Evolutionary conservation across 2,797 vertebrate genomes (phyloP), one percentile per base, ranked within the genome.

Genomic region (Anabas testudineus): DNA sequence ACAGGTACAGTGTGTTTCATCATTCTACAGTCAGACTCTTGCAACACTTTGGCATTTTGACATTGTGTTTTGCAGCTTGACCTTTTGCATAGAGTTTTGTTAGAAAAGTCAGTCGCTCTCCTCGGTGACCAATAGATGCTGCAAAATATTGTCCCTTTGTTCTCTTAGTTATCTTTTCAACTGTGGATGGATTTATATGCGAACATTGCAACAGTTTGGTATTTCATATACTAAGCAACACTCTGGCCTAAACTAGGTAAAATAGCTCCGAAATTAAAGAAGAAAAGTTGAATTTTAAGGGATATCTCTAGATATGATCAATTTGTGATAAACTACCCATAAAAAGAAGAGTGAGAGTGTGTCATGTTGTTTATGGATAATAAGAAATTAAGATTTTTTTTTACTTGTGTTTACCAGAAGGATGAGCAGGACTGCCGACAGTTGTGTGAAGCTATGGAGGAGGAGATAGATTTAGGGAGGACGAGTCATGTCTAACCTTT

Each of bases 401-500:
- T 28, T 8, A 51, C 24, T 74, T 22, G 36, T 39, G 56, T 62
- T 78, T 67, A 42, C 43, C 22, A 61, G 18, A 70, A 19, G 48
- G 58, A 73, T 60, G 48, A 70, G 42, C 37, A 26, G 30, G 10
- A 47, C 62, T 16, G 21, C 48, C 78, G 81, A 74, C 71, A 80
- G 67, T 55, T 71, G 46, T 73, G 49, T 66, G 32, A 66, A 47
- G 56, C 61, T 47, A 10, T 41, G 42, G 56, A 71, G 73, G 22
- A 73, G 39, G 69, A 74, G 54, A 57, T 47, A 16, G 67, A 56
- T 77, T 79, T 42, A n/a, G 24, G 6, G 26, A 32, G 32, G 55
- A 73, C 88, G 76, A 89, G 49, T 85, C 69, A 80, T 74, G 54
- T 78, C 66, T 57, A 73, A 82, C 72, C 68, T 83, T 81, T 82